Conservation (phyloP, 2,888 invertebrate genomes). For the Brachyopa scutellaris region DNA sequence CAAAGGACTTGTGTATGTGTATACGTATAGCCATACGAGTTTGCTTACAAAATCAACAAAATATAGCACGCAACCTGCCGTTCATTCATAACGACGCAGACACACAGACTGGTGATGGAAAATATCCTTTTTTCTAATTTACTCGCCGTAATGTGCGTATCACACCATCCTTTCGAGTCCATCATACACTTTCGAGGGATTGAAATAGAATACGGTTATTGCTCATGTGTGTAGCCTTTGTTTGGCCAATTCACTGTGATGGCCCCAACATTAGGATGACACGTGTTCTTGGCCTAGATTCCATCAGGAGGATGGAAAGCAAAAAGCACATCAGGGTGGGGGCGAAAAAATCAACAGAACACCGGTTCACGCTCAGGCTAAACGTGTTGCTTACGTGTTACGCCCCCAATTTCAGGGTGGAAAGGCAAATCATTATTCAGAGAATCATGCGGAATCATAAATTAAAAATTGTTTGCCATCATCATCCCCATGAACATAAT, state of each 20-base stretch:
- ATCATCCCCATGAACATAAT: conserved; percentile 17
- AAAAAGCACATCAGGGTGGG: too few species aligned
- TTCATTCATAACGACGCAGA: conserved; percentile 19
- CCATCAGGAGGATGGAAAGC: neutral
- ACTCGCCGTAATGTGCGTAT: conserved; percentile 14
- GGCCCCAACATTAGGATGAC: conserved; percentile 9
- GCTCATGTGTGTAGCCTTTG: conserved; percentile 8
- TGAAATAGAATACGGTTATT: neutral
- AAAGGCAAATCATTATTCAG: conserved; percentile 32
- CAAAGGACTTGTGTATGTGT: conserved; percentile 20
- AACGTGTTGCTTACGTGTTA: conserved; percentile 47
- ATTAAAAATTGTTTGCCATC: conserved; percentile 48
- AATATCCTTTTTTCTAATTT: conserved; percentile 5
- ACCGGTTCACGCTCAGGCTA: conserved; percentile 23
- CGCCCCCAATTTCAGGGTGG: conserved; percentile 11
- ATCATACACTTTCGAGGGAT: conserved; percentile 1
- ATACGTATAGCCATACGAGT: too few species aligned
- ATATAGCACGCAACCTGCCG: conserved; percentile 6
- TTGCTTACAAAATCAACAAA: neutral
- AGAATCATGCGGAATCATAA: conserved; percentile 46
- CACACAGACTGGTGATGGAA: too few species aligned
- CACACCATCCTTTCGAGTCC: neutral
- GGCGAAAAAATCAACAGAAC: conserved; percentile 9
- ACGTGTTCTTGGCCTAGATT: conserved; percentile 47
- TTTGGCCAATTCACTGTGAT: conserved; percentile 13